Base-by-base conservation (phyloP, 2,113 vertebrate species). In the Thinocorus orbignyianus region DNA sequence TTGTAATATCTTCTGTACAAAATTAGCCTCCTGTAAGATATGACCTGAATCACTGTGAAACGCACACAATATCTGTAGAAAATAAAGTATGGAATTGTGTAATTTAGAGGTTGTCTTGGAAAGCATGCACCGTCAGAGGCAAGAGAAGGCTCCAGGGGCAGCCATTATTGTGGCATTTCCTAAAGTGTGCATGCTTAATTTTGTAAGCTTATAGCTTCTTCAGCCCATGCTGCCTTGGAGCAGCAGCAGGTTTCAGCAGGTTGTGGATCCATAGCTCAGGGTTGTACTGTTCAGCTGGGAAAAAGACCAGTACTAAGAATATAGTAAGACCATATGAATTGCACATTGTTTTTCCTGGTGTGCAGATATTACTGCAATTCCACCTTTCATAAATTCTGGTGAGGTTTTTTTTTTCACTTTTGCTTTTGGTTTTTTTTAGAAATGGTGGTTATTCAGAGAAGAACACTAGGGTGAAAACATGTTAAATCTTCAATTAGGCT, bases 131-230 rank as follows among this genome's bases (percentile, higher is more conserved):
- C 0, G 5, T 51, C 64, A 65, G 68, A 48, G 49, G 17, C 1
- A 3, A 17, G 33, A 35, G 10, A 39, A 25, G 26, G 51, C 70
- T 78, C 54, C 2, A 2, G 30, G 61, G 19, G 11, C 33, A 57
- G 16, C 24, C 20, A 3, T 1, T 30, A 41, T 31, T 44, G 18
- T 11, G 77, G 3, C 1, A 6, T 30, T 41, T 68, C 17, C 64
- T 10, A 11, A 42, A 42, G 49, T 19, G 19, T 3, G 5, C 1
- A 1, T 17, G 13, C 39, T 73, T 14, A 26, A 0, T 24, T 88
- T 41, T n/a, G 24, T 15, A n/a, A 66, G 4, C 10, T 46, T 13
- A 20, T 9, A 30, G 22, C 20, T 89, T 19, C 51, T 15, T 37
- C 55, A 58, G 30, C 25, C 55, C 20, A 0, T 3, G 25, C 17